Percentiles rank a stretch among this genome's conserved stretches.
These are phyloP conservation scores for Caenorhabditis sinica DNA, from an alignment of 2,888 invertebrate species.

Conservation along the genomic window DNA sequence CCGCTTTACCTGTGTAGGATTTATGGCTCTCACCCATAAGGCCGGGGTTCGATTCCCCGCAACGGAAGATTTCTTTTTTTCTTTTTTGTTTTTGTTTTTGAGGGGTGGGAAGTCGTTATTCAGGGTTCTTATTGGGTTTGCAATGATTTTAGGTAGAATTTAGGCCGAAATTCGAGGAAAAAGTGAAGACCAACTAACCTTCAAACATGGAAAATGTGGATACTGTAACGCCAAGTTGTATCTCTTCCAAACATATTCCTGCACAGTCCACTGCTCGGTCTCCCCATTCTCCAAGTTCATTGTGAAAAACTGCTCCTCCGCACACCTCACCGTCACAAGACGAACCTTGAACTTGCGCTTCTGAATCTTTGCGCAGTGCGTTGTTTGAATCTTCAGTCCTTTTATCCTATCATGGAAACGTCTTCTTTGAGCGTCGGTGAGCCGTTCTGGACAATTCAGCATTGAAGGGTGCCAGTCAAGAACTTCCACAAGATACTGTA, in stretches of 20 bases:
- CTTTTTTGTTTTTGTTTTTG: too few species aligned
- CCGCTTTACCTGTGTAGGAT: constrained; percentile 65
- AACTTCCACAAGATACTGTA: background rate
- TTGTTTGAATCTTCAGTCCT: background rate
- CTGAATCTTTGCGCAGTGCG: too few species aligned
- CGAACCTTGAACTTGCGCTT: too few species aligned
- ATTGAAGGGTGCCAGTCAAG: background rate
- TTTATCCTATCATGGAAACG: background rate
- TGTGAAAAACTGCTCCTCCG: background rate
- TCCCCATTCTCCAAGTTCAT: background rate
- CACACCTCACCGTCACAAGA: background rate
- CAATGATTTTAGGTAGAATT: too few species aligned
- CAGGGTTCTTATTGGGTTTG: too few species aligned
- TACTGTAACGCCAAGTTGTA: background rate
- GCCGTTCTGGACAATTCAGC: background rate
- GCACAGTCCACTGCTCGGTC: background rate
- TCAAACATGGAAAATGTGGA: background rate
- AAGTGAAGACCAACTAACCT: too few species aligned
- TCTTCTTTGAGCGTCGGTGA: background rate
- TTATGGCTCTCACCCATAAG: constrained; percentile 76
- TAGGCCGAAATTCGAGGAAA: too few species aligned
- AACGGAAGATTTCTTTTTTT: constrained; percentile 53
- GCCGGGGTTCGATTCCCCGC: constrained; percentile 74
- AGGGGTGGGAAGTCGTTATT: too few species aligned
- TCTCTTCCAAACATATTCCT: background rate